Conservation (phyloP, 2,888 invertebrate genomes). For the Schizotus pectinicornis region DNA sequence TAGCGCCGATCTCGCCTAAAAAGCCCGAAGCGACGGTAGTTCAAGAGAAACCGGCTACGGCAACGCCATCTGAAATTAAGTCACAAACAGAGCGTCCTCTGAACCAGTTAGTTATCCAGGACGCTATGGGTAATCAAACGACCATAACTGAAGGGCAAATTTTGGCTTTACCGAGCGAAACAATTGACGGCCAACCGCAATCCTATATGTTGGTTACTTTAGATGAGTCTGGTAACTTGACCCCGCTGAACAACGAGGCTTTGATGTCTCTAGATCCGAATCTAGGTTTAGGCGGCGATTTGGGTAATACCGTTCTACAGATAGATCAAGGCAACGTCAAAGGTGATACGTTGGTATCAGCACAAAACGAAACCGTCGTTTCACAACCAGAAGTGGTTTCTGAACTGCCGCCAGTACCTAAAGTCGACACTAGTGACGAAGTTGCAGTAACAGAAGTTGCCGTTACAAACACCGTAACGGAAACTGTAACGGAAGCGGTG, state of each 20-base stretch:
- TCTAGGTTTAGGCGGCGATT: slow-evolving; percentile 58
- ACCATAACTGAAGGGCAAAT: slow-evolving; percentile 68
- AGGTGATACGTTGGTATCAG: slow-evolving; percentile 3
- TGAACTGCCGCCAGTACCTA: slow-evolving; percentile 35
- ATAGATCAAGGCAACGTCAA: slow-evolving; percentile 56
- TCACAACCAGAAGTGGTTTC: slow-evolving; percentile 24
- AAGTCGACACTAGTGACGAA: slow-evolving; percentile 5
- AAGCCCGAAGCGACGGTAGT: slow-evolving; percentile 26
- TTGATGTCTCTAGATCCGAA: slow-evolving; percentile 65
- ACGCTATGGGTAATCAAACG: slow-evolving; percentile 56
- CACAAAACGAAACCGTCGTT: slow-evolving; percentile 16
- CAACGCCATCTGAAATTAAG: slow-evolving; percentile 14
- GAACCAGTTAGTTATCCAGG: slow-evolving; percentile 57
- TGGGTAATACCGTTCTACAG: slow-evolving; percentile 63
- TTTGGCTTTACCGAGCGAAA: slow-evolving; percentile 75
- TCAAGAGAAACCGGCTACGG: slow-evolving; percentile 23
- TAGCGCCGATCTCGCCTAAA: slow-evolving; percentile 47
- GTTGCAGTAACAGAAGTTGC: neutral
- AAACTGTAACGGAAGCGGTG: slow-evolving; percentile 15
- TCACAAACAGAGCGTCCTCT: slow-evolving; percentile 39
- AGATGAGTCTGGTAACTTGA: slow-evolving; percentile 73
- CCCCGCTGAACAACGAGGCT: slow-evolving; percentile 74
- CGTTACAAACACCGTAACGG: neutral
- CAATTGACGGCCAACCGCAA: slow-evolving; percentile 74
- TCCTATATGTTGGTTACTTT: slow-evolving; percentile 75